Conservation (phyloP, 1,140 invertebrate species). For the Listronotus bonariensis region DNA sequence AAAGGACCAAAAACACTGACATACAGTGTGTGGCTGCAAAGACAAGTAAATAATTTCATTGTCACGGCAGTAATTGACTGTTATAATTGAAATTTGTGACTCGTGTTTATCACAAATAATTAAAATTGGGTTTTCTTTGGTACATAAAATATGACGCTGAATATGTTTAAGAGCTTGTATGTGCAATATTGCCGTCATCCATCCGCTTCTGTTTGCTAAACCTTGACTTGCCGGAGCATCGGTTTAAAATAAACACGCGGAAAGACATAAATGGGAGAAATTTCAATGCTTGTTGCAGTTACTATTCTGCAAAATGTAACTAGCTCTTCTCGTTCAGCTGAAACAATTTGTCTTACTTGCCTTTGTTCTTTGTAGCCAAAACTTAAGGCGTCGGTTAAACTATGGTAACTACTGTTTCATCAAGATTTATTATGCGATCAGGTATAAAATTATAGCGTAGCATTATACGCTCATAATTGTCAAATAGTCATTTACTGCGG, state of each 20-base stretch:
- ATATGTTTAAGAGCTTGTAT: slow-evolving; percentile 6
- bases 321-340: slow-evolving; percentile 23
- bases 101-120: slow-evolving; percentile 2
- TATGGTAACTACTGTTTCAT: neutral
- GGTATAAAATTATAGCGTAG: neutral
- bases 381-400: slow-evolving; percentile 13
- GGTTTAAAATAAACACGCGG: slow-evolving; percentile 2
- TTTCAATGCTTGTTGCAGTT: neutral
- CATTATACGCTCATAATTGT: no score
- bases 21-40: slow-evolving; percentile 53
- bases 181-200: slow-evolving; percentile 8
- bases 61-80: slow-evolving; percentile 40
- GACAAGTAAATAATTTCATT: slow-evolving; percentile 50
- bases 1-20: slow-evolving; percentile 49
- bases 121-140: slow-evolving; percentile 9
- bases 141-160: slow-evolving; percentile 7
- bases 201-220: slow-evolving; percentile 1
- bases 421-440: neutral
- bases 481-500: neutral
- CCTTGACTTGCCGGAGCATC: slow-evolving; percentile 8
- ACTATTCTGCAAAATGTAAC: slow-evolving; percentile 16
- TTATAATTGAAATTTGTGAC: slow-evolving; percentile 29
- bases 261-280: slow-evolving; percentile 10
- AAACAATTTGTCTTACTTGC: slow-evolving; percentile 26
- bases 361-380: slow-evolving; percentile 2